Evolutionary conservation across 2,113 vertebrate species (phyloP).

Genomic region (Procapra przewalskii): DNA sequence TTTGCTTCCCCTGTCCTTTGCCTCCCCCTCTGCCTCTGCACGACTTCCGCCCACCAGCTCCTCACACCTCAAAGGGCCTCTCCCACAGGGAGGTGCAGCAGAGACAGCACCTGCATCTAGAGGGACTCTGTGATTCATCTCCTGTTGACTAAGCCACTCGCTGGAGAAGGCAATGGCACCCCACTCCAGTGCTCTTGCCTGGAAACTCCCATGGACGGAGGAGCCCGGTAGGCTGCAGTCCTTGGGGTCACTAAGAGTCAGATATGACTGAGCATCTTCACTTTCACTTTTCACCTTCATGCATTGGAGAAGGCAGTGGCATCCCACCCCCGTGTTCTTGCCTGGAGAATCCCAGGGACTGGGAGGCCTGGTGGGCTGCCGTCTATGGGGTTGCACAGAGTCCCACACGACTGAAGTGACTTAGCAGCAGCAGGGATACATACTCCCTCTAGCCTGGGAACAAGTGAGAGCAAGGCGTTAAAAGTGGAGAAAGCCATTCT

Average conservation of each 20-base stretch:
- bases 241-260: background rate
- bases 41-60: background rate
- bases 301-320: background rate
- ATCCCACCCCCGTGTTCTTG: background rate
- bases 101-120: background rate
- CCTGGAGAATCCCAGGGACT: background rate
- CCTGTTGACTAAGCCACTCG: background rate
- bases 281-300: background rate
- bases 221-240: background rate
- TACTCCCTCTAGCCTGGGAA: background rate
- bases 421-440: background rate
- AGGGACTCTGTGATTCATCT: background rate
- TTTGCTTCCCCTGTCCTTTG: accelerated
- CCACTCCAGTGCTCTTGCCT: background rate
- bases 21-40: background rate
- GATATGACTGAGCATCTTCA: background rate
- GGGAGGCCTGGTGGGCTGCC: background rate
- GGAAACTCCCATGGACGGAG: background rate
- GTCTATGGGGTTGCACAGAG: background rate
- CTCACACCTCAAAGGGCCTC: background rate
- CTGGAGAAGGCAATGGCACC: background rate
- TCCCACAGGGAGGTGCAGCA: background rate
- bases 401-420: accelerated
- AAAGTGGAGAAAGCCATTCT: background rate
- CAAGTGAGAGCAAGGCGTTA: background rate